Evolutionary conservation across 1,140 invertebrate species (phyloP).

Genomic region (Leptinotarsa defecta): DNA sequence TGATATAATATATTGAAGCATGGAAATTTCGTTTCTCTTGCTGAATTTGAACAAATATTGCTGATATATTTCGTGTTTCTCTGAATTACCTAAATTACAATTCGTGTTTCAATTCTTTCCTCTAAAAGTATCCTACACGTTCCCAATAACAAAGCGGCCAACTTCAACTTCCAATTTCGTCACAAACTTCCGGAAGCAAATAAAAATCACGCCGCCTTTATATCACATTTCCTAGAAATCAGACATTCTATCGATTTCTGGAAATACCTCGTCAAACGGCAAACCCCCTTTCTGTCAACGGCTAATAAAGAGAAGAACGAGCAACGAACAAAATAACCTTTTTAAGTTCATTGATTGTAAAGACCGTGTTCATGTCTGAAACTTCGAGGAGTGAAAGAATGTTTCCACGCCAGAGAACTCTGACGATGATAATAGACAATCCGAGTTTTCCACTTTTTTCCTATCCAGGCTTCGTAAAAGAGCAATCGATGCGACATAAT

Average conservation of each 20-base stretch:
- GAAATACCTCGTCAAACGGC: neutral
- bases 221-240: neutral
- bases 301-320: neutral
- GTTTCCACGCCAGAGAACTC: neutral
- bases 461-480: neutral
- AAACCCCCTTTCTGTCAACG: neutral
- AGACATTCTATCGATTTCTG: constrained; percentile 2
- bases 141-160: no score
- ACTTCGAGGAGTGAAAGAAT: neutral
- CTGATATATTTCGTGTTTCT: no score
- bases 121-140: no score
- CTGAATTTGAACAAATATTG: no score
- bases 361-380: constrained; percentile 5
- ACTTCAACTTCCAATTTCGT: neutral
- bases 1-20: no score
- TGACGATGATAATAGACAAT: constrained; percentile 1
- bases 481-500: neutral
- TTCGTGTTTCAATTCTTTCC: no score
- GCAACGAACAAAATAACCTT: neutral
- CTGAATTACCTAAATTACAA: no score
- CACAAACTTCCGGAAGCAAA: neutral
- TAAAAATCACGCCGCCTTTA: neutral
- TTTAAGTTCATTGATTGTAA: constrained; percentile 7
- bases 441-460: neutral
- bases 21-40: no score